Percentiles rank a stretch among this genome's conserved stretches.
phyloP scores from a whole-genome alignment of 1,140 invertebrate genomes.

The Pentalonia nigronervosa region DNA sequence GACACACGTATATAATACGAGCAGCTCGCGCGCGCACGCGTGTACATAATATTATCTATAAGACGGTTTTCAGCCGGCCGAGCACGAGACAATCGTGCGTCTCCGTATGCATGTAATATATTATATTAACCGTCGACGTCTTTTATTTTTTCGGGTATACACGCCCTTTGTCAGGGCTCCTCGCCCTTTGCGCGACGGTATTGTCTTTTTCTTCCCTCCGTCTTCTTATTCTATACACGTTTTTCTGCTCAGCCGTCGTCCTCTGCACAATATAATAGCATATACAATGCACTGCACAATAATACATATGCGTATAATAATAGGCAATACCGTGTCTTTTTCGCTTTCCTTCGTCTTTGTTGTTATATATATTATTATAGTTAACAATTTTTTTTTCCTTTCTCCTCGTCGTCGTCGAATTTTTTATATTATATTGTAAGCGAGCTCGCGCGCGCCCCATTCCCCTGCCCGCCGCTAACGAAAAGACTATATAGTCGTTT shows the following conservation, averaged over 20 bases:
- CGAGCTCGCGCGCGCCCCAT: neutral
- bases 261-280: neutral
- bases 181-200: neutral
- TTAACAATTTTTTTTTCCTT: neutral
- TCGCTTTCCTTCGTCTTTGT: neutral
- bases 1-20: conserved; percentile 6
- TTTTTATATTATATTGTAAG: neutral
- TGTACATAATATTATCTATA: neutral
- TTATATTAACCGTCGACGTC: neutral
- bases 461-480: neutral
- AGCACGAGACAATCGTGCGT: conserved; percentile 45
- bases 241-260: neutral
- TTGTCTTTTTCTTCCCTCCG: conserved; percentile 24
- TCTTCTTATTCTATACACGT: neutral
- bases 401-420: neutral
- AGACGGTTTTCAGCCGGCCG: conserved; percentile 31
- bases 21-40: neutral
- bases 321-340: neutral
- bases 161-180: neutral
- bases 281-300: neutral
- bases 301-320: neutral
- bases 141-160: neutral
- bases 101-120: neutral
- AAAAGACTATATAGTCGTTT: neutral
- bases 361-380: neutral